Conservation (phyloP, 92 coral and sea anemone species). For the Siderastrea radians region DNA sequence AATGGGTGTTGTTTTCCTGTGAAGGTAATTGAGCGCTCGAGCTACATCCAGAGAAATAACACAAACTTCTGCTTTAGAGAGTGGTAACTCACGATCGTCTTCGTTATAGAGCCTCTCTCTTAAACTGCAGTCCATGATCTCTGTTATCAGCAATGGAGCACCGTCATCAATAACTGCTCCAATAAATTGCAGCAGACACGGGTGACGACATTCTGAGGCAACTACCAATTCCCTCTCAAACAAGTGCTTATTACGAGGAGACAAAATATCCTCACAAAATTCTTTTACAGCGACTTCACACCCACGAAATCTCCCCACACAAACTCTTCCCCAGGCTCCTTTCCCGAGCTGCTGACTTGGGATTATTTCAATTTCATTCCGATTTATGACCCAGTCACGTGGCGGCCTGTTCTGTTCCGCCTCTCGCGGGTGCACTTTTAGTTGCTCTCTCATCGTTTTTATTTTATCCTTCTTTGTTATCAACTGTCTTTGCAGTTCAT, state of each 20-base stretch:
- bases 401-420: not conserved
- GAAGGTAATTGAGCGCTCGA: too few species aligned
- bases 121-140: too few species aligned
- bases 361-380: slow-evolving; percentile 66
- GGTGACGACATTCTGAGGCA: slow-evolving; percentile 83
- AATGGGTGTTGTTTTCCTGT: slow-evolving; percentile 72
- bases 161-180: slow-evolving; percentile 64
- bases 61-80: slow-evolving; percentile 47
- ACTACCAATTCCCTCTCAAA: slow-evolving; percentile 83
- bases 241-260: slow-evolving; percentile 69
- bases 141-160: slow-evolving; percentile 61
- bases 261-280: slow-evolving; percentile 69
- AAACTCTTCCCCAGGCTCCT: slow-evolving; percentile 81
- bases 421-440: not conserved
- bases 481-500: too few species aligned
- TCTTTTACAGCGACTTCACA: slow-evolving; percentile 77
- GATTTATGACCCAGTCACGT: slow-evolving; percentile 70
- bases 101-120: too few species aligned
- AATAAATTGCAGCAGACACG: slow-evolving; percentile 35
- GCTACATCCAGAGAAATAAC: slow-evolving; percentile 27
- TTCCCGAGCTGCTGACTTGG: slow-evolving; percentile 59
- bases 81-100: slow-evolving; percentile 26
- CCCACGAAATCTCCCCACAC: slow-evolving; percentile 74
- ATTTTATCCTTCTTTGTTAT: too few species aligned
- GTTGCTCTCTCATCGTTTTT: too few species aligned